Evolutionary conservation across 2,888 invertebrate species (phyloP), one percentile per base, ranked within the genome.

Genomic region (Timema podura): DNA sequence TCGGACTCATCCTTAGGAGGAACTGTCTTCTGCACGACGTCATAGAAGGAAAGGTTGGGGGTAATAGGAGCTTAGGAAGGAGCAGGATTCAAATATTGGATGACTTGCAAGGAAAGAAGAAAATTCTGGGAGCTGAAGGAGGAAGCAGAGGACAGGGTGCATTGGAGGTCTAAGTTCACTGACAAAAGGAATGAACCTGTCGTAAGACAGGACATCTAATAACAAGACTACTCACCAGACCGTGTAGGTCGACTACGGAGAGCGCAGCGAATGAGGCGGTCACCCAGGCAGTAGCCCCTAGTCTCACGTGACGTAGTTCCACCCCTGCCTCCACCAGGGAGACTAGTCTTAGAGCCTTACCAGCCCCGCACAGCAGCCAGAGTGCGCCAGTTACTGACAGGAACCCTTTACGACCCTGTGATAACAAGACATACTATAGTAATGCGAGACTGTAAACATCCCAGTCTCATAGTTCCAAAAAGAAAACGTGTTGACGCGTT

Each of bases 351-450:
- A 30, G 3, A 30, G 30, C 30, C 3, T 30, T 30, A 45, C 44
- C 61, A 45, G 61, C 61, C 11, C 44, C 61, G 1, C 61, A 61
- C 61, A 61, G 30, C 61, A 3, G 44, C 61, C 61, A 61, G 44
- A 61, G 44, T 45, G 45, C 44, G 44, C 61, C 61, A 5, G 61
- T 44, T 13, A 13, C 61, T 10, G 61, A 30, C 44, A 61, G 61
- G 61, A 30, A 9, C 11, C 61, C 44, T 13, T 5, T 2, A 45
- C 61, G 61, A 10, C 10, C 30, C 61, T 44, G 61, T 13, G 11
- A 13, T 45, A 13, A 30, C 5, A 45, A 10, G 61, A 13, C 30
- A 13, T 45, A 45, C 16, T 30, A 30, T 30, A 30, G 30, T 30
- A 30, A 3, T 30, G 30, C 30, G 30, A 30, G 30, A 30, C 30